These are phyloP conservation scores for Enteromius radiatus DNA, from an alignment of 2,797 vertebrate genomes.

Conservation along the genomic window DNA sequence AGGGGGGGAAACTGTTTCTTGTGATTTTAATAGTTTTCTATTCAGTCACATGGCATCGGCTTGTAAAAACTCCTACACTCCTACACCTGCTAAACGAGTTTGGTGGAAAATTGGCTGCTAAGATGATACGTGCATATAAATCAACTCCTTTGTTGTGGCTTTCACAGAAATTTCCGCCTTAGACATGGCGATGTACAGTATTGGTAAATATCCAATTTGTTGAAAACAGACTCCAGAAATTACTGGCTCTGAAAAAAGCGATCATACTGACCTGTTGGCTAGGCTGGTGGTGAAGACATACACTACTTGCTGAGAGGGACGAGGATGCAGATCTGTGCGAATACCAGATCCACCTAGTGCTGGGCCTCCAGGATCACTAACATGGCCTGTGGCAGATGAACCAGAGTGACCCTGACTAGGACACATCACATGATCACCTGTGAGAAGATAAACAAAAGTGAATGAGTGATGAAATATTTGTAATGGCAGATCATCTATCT, in stretches of 20 bases:
- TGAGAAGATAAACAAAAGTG: not conserved
- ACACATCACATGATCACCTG: conserved; percentile 85
- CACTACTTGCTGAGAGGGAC: conserved; percentile 87
- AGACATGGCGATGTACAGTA: not conserved
- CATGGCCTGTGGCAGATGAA: conserved; percentile 77
- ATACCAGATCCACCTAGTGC: conserved; percentile 73
- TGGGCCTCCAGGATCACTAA: conserved; percentile 78
- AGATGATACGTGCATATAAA: not conserved
- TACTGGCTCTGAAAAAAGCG: not conserved
- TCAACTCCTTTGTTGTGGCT: conserved; percentile 26
- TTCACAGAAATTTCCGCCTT: not conserved
- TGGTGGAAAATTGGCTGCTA: conserved; percentile 14
- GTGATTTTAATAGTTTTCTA: not conserved
- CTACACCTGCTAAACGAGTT: not conserved
- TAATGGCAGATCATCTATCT: not conserved
- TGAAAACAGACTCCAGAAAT: not conserved
- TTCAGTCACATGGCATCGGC: not conserved
- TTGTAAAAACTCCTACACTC: conserved; percentile 8
- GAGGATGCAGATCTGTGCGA: conserved; percentile 70
- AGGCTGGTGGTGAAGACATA: conserved; percentile 97
- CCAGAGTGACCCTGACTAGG: conserved; percentile 83
- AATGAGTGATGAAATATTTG: not conserved
- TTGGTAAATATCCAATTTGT: not conserved
- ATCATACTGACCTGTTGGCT: conserved; percentile 89
- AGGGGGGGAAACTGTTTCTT: not conserved